Evolutionary conservation across 2,888 invertebrate species (phyloP).

Genomic region (Thecocarcelia acutangulata): DNA sequence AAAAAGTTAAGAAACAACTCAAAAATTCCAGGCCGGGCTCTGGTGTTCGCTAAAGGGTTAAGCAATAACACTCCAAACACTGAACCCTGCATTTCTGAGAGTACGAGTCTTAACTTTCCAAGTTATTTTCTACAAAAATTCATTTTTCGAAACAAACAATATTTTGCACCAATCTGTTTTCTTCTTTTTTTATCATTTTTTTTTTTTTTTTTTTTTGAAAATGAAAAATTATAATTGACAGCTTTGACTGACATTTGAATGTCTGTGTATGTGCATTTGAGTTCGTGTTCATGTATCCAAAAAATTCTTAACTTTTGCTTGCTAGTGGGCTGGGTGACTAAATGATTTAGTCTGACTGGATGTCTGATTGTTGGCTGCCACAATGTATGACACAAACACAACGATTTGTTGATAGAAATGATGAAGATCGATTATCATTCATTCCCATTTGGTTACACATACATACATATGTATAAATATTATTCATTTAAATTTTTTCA

Average conservation of each 20-base stretch:
- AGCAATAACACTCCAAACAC: too few relatives aligned
- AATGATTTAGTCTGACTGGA: slow-evolving; percentile 46
- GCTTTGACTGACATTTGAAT: slow-evolving; percentile 70
- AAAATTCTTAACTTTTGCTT: slow-evolving; percentile 43
- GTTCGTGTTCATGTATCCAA: background rate
- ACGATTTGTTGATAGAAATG: slow-evolving; percentile 61
- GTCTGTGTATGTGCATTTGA: background rate
- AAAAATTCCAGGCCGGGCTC: too few relatives aligned
- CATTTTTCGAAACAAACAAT: too few relatives aligned
- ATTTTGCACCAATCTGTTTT: background rate
- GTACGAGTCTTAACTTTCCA: too few relatives aligned
- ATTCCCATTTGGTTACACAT: background rate
- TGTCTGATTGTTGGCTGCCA: slow-evolving; percentile 41
- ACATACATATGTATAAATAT: background rate
- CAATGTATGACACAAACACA: slow-evolving; percentile 52
- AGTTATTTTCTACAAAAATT: too few relatives aligned
- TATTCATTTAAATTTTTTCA: slow-evolving; percentile 16
- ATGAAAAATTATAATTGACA: slow-evolving; percentile 69
- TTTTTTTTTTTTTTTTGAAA: slow-evolving; percentile 30
- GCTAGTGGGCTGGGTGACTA: slow-evolving; percentile 45
- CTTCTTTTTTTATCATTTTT: background rate
- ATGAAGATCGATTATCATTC: slow-evolving; percentile 66
- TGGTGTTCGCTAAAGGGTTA: too few relatives aligned
- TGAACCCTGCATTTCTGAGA: too few relatives aligned
- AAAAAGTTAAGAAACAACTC: too few relatives aligned